These are phyloP conservation scores for Hemistola chrysoprasaria DNA, from an alignment of 2,888 invertebrate species.

Conservation along the genomic window DNA sequence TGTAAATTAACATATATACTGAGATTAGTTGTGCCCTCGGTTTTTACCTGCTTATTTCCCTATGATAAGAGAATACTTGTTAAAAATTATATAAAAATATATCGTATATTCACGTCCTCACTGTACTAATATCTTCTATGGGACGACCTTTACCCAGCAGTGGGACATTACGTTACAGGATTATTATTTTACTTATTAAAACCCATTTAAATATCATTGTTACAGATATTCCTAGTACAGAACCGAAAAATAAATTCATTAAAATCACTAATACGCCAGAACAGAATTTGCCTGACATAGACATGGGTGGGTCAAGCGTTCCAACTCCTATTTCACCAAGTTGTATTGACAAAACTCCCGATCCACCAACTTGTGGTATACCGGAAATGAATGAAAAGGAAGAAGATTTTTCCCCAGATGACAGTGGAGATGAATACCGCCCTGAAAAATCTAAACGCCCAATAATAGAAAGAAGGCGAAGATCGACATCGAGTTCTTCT, in stretches of 20 bases:
- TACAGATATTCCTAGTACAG: neutral
- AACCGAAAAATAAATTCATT: neutral
- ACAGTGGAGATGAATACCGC: no score
- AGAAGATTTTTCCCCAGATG: no score
- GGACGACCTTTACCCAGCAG: neutral
- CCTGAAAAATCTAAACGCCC: neutral
- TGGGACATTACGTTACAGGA: neutral
- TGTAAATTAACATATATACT: no score
- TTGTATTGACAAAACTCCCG: neutral
- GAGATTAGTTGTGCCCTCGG: neutral
- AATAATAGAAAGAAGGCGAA: neutral
- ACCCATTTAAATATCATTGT: neutral
- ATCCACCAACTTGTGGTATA: neutral
- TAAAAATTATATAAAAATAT: neutral
- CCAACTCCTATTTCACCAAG: neutral
- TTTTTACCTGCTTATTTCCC: neutral
- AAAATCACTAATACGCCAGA: no score
- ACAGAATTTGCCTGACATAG: no score
- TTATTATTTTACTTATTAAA: neutral
- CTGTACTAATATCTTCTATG: neutral
- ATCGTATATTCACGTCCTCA: no score
- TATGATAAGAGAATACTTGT: neutral
- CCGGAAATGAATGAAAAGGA: no score
- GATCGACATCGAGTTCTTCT: neutral
- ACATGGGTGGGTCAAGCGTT: no score